Evolutionary conservation across 2,888 invertebrate species (phyloP).

Genomic region (Agrochola macilenta): DNA sequence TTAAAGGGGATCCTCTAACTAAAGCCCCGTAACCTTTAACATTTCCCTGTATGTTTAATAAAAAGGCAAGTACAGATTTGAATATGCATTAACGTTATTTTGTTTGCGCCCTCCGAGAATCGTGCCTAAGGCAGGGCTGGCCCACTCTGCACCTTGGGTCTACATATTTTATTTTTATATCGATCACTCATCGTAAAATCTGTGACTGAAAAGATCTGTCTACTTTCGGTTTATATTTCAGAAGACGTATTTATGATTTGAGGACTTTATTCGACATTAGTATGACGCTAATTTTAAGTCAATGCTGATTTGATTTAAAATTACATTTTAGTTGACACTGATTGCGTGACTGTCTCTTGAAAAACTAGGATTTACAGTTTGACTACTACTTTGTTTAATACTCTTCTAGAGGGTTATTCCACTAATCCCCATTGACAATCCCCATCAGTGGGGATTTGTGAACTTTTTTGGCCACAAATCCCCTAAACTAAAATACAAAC

Average conservation of each 20-base stretch:
- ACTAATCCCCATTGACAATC: too few relatives aligned
- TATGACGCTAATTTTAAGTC: neutral
- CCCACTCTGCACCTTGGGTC: conserved; percentile 23
- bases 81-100: conserved; percentile 70
- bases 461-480: too few relatives aligned
- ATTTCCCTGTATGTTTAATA: conserved; percentile 64
- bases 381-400: neutral
- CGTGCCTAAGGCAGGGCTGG: conserved; percentile 57
- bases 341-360: neutral
- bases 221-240: neutral
- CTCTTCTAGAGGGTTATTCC: neutral
- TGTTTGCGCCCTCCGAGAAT: conserved; percentile 58
- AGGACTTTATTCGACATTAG: neutral
- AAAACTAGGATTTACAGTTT: neutral
- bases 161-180: conserved; percentile 45
- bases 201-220: too few relatives aligned
- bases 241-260: neutral
- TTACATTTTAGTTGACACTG: neutral
- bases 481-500: too few relatives aligned
- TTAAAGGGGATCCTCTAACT: conserved; percentile 57
- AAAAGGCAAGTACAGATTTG: conserved; percentile 67
- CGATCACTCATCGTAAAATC: neutral
- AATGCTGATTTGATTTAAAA: neutral
- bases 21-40: conserved; percentile 61
- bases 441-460: too few relatives aligned